These are phyloP conservation scores for Rhopalosiphum nymphaeae DNA, from an alignment of 2,888 invertebrate species.

Conservation along the genomic window DNA sequence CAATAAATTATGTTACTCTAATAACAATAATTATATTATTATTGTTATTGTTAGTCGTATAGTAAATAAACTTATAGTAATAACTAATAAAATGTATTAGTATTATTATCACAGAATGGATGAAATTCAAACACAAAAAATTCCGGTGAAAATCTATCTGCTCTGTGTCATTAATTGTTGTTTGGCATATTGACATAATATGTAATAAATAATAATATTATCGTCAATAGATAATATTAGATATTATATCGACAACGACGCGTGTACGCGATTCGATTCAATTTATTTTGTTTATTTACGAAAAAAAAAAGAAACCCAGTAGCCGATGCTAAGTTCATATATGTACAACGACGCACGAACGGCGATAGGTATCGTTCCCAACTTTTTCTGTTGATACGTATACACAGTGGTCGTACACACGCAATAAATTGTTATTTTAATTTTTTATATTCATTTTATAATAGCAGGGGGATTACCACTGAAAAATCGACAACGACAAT, in stretches of 20 bases:
- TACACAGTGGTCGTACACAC: neutral
- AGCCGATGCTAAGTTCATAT: slow-evolving; percentile 29
- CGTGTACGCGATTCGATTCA: neutral
- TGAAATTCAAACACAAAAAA: neutral
- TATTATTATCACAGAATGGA: neutral
- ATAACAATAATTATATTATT: neutral
- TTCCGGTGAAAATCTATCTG: neutral
- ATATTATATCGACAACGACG: neutral
- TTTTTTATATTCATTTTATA: neutral
- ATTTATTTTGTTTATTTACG: slow-evolving; percentile 49
- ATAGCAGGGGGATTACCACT: slow-evolving; percentile 4
- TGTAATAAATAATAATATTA: too few relatives aligned
- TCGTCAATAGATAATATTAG: neutral
- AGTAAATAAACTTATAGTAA: neutral
- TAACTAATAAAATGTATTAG: neutral
- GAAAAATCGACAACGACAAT: slow-evolving; percentile 14
- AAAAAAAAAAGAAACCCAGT: neutral
- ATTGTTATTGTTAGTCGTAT: neutral
- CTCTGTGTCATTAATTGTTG: neutral
- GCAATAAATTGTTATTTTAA: neutral
- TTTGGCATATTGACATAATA: neutral
- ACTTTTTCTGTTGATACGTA: neutral
- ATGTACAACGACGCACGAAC: slow-evolving; percentile 12
- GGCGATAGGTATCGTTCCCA: neutral
- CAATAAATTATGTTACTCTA: neutral